Conservation (phyloP, 1,140 invertebrate species). For the Papilio helenus region DNA sequence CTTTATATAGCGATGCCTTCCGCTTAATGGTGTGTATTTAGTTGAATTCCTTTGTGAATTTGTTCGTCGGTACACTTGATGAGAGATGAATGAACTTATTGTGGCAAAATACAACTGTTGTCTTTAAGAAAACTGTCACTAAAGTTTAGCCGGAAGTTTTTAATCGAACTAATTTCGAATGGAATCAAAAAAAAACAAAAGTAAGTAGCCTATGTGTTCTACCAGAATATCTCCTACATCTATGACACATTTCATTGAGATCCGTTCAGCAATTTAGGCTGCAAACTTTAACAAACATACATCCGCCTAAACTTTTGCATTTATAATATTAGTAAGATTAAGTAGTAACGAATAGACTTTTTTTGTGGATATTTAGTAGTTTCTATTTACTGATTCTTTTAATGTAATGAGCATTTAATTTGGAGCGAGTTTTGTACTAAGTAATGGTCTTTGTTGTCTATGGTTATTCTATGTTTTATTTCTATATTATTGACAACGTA, state of each 20-base stretch:
- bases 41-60: conserved; percentile 2
- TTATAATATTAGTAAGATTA: no score
- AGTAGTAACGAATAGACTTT: not conserved
- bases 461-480: no score
- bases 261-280: no score
- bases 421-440: not conserved
- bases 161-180: no score
- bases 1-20: conserved; percentile 39
- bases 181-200: no score
- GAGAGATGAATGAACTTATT: not conserved
- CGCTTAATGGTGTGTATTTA: conserved; percentile 32
- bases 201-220: no score
- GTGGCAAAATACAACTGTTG: not conserved
- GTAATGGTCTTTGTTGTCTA: no score
- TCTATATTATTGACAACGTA: not conserved
- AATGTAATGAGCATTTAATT: not conserved
- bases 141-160: no score
- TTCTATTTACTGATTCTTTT: not conserved
- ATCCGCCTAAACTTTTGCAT: no score
- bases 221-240: no score
- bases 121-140: not conserved
- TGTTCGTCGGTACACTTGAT: not conserved
- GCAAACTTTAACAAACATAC: no score
- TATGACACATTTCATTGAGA: no score
- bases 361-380: not conserved